Percentiles rank a stretch among this genome's conserved stretches.
phyloP scores from a whole-genome alignment of 2,888 invertebrate species.

The Phortica magna region DNA sequence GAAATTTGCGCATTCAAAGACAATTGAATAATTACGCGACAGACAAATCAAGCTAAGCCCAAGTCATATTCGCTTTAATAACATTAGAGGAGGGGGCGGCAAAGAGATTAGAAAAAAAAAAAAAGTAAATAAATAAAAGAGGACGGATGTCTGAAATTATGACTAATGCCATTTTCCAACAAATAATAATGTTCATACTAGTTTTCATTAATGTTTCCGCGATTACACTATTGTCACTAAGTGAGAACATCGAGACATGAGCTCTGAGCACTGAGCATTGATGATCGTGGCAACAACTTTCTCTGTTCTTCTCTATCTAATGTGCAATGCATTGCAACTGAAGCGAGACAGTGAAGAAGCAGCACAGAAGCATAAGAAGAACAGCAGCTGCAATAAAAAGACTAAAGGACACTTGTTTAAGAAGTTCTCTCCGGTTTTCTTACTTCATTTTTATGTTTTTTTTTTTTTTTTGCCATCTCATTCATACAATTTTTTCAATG shows the following conservation, averaged over 20 bases:
- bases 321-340: background rate
- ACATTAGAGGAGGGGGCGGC: background rate
- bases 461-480: background rate
- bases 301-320: background rate
- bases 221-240: background rate
- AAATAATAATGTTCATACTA: background rate
- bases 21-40: constrained; percentile 69
- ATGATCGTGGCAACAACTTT: background rate
- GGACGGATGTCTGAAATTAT: constrained; percentile 16
- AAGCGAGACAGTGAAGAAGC: background rate
- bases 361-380: background rate
- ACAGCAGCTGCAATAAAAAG: background rate
- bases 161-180: constrained; percentile 16
- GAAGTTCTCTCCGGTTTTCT: background rate
- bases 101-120: background rate
- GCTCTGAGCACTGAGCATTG: background rate
- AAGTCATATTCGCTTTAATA: background rate
- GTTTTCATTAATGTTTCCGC: constrained; percentile 10
- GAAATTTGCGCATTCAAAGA: constrained; percentile 71
- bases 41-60: constrained; percentile 19
- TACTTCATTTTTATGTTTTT: too few species aligned
- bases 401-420: background rate
- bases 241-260: background rate
- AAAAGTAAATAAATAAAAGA: background rate
- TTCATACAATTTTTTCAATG: background rate